Conservation (phyloP, 2,797 vertebrate genomes). For the Danio tinwini region DNA sequence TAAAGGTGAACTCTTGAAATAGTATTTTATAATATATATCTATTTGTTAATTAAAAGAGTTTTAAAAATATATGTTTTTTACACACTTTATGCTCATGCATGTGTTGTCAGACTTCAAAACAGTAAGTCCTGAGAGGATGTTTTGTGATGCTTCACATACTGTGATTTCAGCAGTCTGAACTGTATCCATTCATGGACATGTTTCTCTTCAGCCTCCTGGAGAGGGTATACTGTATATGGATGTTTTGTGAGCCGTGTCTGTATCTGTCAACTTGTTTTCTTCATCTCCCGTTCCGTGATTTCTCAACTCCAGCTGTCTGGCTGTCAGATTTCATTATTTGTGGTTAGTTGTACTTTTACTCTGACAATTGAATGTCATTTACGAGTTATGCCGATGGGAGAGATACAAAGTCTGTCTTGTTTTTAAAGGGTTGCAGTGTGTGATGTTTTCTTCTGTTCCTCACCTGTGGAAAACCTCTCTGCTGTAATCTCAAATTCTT, state of each 20-base stretch:
- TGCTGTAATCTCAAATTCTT: neutral
- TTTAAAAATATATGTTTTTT: too few species aligned
- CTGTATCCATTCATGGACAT: neutral
- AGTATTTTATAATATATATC: too few species aligned
- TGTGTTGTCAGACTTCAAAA: too few species aligned
- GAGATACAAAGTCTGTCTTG: neutral
- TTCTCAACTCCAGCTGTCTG: neutral
- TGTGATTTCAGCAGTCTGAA: neutral
- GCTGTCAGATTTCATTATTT: neutral
- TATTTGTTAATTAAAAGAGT: too few species aligned
- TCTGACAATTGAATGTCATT: neutral
- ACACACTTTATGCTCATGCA: too few species aligned
- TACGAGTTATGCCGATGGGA: neutral
- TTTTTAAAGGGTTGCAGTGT: neutral
- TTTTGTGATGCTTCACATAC: slow-evolving; percentile 1
- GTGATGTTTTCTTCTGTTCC: neutral
- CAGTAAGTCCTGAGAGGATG: neutral
- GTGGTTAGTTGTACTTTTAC: neutral
- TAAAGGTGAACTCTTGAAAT: too few species aligned
- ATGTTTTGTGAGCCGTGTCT: neutral
- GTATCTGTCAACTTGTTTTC: neutral
- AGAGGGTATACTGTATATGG: neutral
- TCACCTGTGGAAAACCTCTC: neutral
- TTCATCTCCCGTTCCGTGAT: neutral
- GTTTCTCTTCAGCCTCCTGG: neutral